Evolutionary conservation across 2,888 invertebrate genomes (phyloP).

Genomic region (Himalopsyche japonica): DNA sequence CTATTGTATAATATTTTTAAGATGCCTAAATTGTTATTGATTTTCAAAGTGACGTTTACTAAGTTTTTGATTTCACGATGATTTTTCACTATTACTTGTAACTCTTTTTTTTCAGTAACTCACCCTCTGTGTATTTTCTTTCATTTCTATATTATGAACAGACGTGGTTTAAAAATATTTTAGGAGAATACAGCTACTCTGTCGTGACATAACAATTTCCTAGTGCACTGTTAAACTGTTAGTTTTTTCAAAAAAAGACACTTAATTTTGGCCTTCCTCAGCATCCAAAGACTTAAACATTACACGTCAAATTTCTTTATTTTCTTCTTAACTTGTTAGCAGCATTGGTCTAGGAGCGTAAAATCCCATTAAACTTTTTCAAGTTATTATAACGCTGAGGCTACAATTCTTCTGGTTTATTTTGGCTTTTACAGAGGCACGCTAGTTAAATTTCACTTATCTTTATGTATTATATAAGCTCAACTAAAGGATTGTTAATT

Average conservation of each 20-base stretch:
- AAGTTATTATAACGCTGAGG: constrained; percentile 6
- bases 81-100: no score
- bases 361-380: constrained; percentile 19
- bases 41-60: no score
- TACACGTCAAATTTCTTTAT: background rate
- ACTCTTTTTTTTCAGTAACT: no score
- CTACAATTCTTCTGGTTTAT: background rate
- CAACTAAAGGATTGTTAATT: background rate
- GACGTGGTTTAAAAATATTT: no score
- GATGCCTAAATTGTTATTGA: no score
- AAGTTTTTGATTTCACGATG: no score
- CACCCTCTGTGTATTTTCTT: no score
- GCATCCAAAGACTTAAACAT: background rate
- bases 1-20: no score
- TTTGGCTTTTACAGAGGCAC: background rate
- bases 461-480: background rate
- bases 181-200: no score
- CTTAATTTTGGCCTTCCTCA: background rate
- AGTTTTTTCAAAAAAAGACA: background rate
- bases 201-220: no score
- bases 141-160: no score
- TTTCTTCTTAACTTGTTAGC: background rate
- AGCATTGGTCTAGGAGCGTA: background rate
- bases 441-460: background rate
- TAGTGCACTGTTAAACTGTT: background rate